These are phyloP conservation scores for Coenobita brevimanus DNA, from an alignment of 1,140 invertebrate genomes.

Conservation along the genomic window DNA sequence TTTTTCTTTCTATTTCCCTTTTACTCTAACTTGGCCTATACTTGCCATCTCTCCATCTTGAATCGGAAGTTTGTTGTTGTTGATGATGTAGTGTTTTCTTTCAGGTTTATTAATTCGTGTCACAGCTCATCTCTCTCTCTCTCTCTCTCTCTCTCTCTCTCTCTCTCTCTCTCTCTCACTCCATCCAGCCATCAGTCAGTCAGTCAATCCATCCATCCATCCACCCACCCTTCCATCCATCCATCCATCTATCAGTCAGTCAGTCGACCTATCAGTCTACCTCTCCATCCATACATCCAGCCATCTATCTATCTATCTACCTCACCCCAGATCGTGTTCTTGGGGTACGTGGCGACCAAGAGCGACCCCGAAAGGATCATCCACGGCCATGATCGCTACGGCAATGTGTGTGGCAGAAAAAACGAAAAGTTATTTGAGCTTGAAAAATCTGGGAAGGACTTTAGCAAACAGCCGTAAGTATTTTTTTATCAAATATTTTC, in stretches of 20 bases:
- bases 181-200: no score
- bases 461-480: conserved; percentile 32
- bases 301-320: background rate
- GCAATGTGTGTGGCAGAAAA: conserved; percentile 50
- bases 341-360: background rate
- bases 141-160: no score
- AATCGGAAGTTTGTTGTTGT: no score
- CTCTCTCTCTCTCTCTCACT: no score
- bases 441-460: conserved; percentile 25
- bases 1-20: no score
- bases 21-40: background rate
- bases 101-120: no score
- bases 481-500: no score
- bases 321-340: conserved; percentile 32
- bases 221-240: background rate
- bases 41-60: no score
- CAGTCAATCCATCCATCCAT: no score
- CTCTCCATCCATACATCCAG: background rate
- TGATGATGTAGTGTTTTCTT: no score
- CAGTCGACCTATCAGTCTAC: background rate
- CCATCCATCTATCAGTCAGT: background rate
- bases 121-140: no score
- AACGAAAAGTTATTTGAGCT: conserved; percentile 4
- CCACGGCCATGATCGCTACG: conserved; percentile 36
- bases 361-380: conserved; percentile 11